Evolutionary conservation across 1,140 invertebrate species (phyloP).

Genomic region (Temnothorax nylanderi): DNA sequence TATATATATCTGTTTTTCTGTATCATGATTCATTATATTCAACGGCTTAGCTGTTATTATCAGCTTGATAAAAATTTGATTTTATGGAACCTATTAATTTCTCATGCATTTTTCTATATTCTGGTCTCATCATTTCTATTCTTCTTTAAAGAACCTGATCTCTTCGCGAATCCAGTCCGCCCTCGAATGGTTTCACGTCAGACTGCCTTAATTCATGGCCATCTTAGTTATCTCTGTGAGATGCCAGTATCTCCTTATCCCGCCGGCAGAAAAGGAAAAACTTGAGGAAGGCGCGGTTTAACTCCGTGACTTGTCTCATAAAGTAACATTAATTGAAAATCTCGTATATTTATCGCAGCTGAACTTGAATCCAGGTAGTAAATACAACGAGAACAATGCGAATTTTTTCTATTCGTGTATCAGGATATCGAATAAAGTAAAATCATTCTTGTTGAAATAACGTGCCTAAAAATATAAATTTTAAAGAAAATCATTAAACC

Average conservation of each 20-base stretch:
- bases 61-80: conserved; percentile 8
- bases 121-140: conserved; percentile 45
- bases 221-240: conserved; percentile 68
- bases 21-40: neutral
- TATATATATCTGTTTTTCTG: neutral
- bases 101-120: conserved; percentile 26
- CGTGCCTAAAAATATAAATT: neutral
- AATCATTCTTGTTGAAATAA: neutral
- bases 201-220: conserved; percentile 68
- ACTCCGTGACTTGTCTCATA: conserved; percentile 63
- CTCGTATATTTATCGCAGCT: conserved; percentile 47
- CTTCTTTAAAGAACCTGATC: conserved; percentile 24
- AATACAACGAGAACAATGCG: conserved; percentile 11
- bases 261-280: conserved; percentile 59
- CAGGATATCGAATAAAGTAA: neutral
- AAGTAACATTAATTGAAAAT: conserved; percentile 76
- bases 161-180: conserved; percentile 57
- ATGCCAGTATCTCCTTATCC: conserved; percentile 56
- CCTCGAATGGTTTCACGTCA: conserved; percentile 58
- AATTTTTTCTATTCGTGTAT: neutral
- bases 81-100: conserved; percentile 37
- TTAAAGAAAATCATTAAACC: neutral
- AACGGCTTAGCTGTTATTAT: neutral
- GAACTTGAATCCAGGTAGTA: neutral
- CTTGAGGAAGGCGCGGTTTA: conserved; percentile 31